Base-by-base conservation (phyloP, 2,797 vertebrate genomes). In the Parauchenoglanis punctatus region DNA sequence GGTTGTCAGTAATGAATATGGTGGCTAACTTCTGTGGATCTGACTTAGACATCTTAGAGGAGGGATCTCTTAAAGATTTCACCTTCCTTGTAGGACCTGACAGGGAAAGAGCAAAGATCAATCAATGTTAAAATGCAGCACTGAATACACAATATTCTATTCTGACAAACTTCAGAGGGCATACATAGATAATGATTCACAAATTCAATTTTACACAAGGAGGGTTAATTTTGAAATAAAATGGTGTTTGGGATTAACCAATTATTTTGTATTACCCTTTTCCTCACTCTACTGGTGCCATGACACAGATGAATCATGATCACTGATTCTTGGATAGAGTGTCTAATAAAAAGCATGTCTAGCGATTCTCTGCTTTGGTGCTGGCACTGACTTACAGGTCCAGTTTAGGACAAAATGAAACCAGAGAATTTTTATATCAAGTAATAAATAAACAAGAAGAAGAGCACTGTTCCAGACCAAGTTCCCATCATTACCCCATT, bases 41-140 rank as follows among this genome's bases (percentile, higher is more conserved):
- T 0, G 98, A 99, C 91, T 99, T 99, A 5, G 98, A 99, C 98
- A 99, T 99, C 93, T 99, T 99, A 70, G 92, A 92, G 0, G 95
- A 84, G 0, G 98, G 97, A 90, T 99, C 96, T 28, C 97, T 94
- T 28, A 99, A 97, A 61, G 98, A 99, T 91, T 97, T 99, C 25
- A 99, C 95, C 91, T 97, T 99, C 91, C 94, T 96, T 12, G 96
- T 96, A 0, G 93, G 83, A 85, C 97, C 98, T 99, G 93, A 0
- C 84, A 23, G 58, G n/a, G 20, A 85, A 75, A 87, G 28, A 56
- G 40, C 8, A 58, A 63, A 73, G 75, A 81, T 83, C 1, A 83
- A 35, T 40, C 6, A 15, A n/a, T n/a, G 58, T 56, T 63, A 52
- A 76, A 40, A 5, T 1, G 35, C 44, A 46, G 35, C 76, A 15